Evolutionary conservation across 2,888 invertebrate species (phyloP), one percentile per base, ranked within the genome.

Genomic region (Acholoe squamosa): DNA sequence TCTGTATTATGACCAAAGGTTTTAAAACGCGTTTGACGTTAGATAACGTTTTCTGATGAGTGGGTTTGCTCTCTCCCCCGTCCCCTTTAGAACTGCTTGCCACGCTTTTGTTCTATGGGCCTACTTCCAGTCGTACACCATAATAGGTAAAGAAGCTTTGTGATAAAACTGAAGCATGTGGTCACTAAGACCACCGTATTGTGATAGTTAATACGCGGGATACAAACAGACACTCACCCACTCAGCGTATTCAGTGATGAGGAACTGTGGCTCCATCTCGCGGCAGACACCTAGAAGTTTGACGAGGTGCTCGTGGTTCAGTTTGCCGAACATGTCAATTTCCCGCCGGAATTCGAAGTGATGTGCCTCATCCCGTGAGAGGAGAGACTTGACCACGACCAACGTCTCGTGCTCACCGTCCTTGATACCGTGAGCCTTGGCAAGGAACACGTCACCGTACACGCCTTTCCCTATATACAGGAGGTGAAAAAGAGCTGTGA

Each of bases 211-310:
- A 10, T 43, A 43, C 43, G 43, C 10, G 43, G 10, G 10, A 43
- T 43, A 43, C 10, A 43, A 3, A 43, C 43, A 43, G 10, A 43
- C 43, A 92, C 96, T 96, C 95, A 98, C 98, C 99, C 98, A 99
- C 95, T 99, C 99, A 1, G 98, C 98, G 95, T 98, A 98, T 94
- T 99, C 98, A 22, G 98, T 96, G 33, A 99, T 97, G 97, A 99
- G 97, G 94, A 97, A 98, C 95, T 98, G 98, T 0, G 98, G 99
- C 93, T 98, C 98, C 51, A 93, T 94, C 91, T 96, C 96, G 61
- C 95, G 97, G 94, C 98, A 98, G 14, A 98, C 96, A 0, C 98
- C 99, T 89, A 98, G 96, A 80, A 99, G 96, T 67, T 97, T 97
- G 0, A 97, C 97, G 0, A 99, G 97, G 94, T 92, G 97, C 97